Base-by-base conservation (phyloP, 2,888 invertebrate genomes). In the Plebejus anna region DNA sequence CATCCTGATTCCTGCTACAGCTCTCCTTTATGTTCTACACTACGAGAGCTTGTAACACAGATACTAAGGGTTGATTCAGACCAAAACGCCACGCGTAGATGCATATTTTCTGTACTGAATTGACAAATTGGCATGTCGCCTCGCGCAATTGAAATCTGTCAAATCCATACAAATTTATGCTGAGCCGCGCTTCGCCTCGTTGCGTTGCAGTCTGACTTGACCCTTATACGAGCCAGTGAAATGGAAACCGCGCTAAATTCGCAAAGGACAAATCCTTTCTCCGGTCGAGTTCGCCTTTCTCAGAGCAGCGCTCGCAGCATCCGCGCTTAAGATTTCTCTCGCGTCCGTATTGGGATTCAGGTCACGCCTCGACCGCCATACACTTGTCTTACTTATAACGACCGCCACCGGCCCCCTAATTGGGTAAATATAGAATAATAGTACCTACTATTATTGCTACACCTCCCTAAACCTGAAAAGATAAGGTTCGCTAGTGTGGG, bases 331-430 rank as follows among this genome's bases (percentile, higher is more conserved):
- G 89, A 91, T 92, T 92, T 92, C 92, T 91, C 92, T 92, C 85
- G 86, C 85, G 88, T 86, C 90, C 90, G 89, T 92, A 90, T 90
- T 90, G 81, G 88, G 88, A 92, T 91, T 90, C 88, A 89, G 92
- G 92, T 88, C 92, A 86, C 85, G 87, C 87, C 85, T 88, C 88
- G 84, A 87, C 84, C 86, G 78, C 81, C 80, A 80, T 83, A 83
- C 81, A 84, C 82, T 83, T 83, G 79, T 78, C 79, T 75, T 78
- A 79, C 59, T 71, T 72, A 76, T n/a, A 72, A 72, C 47, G 47
- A 59, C 72, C 32, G 55, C 47, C 73, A 55, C 32, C 11, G 32
- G 1, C 51, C 42, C 22, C 28, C 28, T 22, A 73, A 55, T 73
- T 55, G 55, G 32, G 55, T 2, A 42, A 72, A 22, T 47, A 47